A percentile compares a stretch with the other conserved stretches of the same genome.
phyloP scores from a whole-genome alignment of 92 coral and sea anemone species.

The Heteractis magnifica region DNA sequence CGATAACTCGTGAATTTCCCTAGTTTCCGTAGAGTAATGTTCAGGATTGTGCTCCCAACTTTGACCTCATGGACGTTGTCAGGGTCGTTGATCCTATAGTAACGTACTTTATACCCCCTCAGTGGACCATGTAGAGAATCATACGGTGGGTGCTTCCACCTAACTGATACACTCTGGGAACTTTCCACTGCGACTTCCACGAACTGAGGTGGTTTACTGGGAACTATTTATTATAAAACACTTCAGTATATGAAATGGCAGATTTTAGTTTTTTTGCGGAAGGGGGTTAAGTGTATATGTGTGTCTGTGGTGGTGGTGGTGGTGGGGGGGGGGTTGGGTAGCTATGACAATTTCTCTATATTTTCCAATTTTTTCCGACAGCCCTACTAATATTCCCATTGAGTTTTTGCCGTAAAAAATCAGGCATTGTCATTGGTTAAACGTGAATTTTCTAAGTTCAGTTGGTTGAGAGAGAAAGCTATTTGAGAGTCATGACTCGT shows the following conservation, averaged over 20 bases:
- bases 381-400: too few species aligned
- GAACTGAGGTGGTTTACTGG: constrained; percentile 80
- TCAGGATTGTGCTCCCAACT: constrained; percentile 37
- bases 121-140: constrained; percentile 72
- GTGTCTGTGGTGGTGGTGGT: too few species aligned
- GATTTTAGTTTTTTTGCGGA: not conserved
- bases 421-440: too few species aligned
- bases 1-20: constrained; percentile 72
- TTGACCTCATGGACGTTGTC: constrained; percentile 22
- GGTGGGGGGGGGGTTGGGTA: too few species aligned
- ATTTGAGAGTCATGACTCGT: too few species aligned
- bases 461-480: too few species aligned
- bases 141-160: constrained; percentile 74
- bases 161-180: constrained; percentile 73
- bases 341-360: too few species aligned
- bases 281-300: too few species aligned
- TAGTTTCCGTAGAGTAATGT: constrained; percentile 58
- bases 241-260: not conserved
- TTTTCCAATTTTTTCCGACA: too few species aligned
- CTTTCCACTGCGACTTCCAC: constrained; percentile 56
- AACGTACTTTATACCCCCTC: constrained; percentile 72
- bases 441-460: too few species aligned
- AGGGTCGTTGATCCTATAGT: constrained; percentile 53
- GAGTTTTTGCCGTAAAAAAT: too few species aligned
- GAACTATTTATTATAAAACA: constrained; percentile 53